Percentiles rank a stretch among this genome's conserved stretches.
These are phyloP conservation scores for Chironomus tepperi DNA, from an alignment of 1,140 invertebrate genomes.

Conservation along the genomic window DNA sequence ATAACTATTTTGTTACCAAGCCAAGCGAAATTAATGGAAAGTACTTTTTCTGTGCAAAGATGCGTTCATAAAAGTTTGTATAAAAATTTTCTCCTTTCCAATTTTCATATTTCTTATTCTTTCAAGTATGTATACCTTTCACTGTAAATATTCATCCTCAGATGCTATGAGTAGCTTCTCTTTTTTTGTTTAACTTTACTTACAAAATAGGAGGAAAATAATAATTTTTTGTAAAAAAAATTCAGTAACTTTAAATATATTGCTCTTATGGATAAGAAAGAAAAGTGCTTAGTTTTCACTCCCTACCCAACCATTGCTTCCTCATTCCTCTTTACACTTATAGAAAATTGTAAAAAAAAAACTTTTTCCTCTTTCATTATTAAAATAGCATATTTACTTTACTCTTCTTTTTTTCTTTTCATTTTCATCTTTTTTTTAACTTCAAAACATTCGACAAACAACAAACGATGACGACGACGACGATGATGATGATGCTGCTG, in stretches of 20 bases:
- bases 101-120: not conserved
- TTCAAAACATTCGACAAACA: not conserved
- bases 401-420: slow-evolving; percentile 22
- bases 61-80: not conserved
- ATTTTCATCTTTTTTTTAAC: slow-evolving; percentile 25
- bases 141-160: slow-evolving; percentile 1
- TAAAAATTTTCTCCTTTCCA: not conserved
- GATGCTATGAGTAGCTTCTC: not conserved
- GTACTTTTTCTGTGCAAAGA: too few species aligned
- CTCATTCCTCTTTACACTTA: not conserved
- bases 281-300: slow-evolving; percentile 1
- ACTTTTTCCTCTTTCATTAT: slow-evolving; percentile 14
- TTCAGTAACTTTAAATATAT: not conserved
- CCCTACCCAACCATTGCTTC: not conserved
- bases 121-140: not conserved
- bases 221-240: not conserved
- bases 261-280: not conserved
- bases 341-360: slow-evolving; percentile 5
- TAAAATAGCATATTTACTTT: slow-evolving; percentile 23
- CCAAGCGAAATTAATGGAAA: too few species aligned
- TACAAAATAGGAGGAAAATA: not conserved
- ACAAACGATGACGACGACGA: too few species aligned
- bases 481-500: too few species aligned
- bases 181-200: not conserved
- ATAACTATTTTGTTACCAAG: too few species aligned